These are phyloP conservation scores for Graptemys geographica DNA, from an alignment of 2,797 vertebrate species.

Conservation along the genomic window DNA sequence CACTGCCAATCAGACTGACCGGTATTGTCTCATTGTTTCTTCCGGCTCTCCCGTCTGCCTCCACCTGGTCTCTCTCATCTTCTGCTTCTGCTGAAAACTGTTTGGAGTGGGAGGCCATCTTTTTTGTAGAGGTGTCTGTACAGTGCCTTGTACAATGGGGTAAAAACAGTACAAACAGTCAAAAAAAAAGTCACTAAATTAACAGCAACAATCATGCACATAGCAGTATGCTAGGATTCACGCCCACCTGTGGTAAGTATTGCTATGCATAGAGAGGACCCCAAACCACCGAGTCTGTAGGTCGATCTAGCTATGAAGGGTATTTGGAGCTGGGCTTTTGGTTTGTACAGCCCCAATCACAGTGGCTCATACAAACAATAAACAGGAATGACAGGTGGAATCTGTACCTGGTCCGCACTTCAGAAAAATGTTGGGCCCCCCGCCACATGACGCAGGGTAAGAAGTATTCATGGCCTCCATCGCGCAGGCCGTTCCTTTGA, in stretches of 20 bases:
- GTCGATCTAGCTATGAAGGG: background rate
- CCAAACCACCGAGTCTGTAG: accelerated
- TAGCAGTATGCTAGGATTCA: background rate
- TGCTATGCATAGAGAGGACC: background rate
- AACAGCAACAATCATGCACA: background rate
- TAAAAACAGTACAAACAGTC: background rate
- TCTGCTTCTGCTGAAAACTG: background rate
- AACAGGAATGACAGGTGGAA: too few relatives aligned
- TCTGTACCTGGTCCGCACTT: too few relatives aligned
- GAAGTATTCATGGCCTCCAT: background rate
- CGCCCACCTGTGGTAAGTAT: background rate
- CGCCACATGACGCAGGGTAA: background rate
- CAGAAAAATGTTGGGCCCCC: background rate
- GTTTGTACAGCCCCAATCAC: background rate
- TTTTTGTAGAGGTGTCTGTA: background rate
- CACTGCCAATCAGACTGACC: background rate
- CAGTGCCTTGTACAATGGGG: background rate
- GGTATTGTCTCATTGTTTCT: background rate
- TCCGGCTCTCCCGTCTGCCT: background rate
- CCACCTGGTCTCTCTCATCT: background rate
- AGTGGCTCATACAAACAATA: too few relatives aligned
- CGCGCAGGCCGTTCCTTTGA: background rate
- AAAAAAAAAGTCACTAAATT: background rate
- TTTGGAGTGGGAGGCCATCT: background rate
- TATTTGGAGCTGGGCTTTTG: background rate